phyloP scores from a whole-genome alignment of 2,113 vertebrate species.

The Nothocercus nigrocapillus region DNA sequence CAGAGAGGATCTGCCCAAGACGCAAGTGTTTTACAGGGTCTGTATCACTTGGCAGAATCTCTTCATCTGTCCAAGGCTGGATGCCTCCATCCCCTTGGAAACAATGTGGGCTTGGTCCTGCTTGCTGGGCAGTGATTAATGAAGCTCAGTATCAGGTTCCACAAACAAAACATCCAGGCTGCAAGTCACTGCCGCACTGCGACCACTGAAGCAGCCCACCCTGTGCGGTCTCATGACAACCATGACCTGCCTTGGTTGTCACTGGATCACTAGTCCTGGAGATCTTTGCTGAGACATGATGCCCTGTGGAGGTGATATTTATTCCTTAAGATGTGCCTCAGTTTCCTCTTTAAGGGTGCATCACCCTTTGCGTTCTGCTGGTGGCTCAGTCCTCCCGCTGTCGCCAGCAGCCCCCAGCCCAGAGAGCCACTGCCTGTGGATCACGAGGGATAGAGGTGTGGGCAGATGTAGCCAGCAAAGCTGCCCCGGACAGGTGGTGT shows the following conservation, averaged over 20 bases:
- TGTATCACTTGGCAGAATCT: background rate
- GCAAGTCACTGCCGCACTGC: too few species aligned
- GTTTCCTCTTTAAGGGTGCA: background rate
- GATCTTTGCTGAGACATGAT: background rate
- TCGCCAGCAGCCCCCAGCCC: too few species aligned
- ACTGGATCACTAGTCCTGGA: background rate
- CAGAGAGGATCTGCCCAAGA: background rate
- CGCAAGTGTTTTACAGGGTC: background rate
- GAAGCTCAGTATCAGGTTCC: background rate
- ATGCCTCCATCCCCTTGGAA: background rate
- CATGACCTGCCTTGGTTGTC: too few species aligned
- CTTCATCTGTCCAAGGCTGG: background rate
- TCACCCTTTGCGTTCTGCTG: background rate
- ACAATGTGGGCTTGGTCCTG: background rate
- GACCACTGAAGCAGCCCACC: background rate
- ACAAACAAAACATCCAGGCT: background rate
- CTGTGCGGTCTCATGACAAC: too few species aligned
- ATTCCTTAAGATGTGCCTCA: accelerated
- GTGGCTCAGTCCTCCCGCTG: background rate
- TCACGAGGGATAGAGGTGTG: too few species aligned
- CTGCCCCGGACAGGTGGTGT: accelerated
- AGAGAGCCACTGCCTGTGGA: background rate
- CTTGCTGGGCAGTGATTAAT: background rate
- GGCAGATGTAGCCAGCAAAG: background rate
- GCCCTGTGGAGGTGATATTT: accelerated